Base-by-base conservation (phyloP, 2,888 invertebrate species). In the Scotopteryx bipunctaria region DNA sequence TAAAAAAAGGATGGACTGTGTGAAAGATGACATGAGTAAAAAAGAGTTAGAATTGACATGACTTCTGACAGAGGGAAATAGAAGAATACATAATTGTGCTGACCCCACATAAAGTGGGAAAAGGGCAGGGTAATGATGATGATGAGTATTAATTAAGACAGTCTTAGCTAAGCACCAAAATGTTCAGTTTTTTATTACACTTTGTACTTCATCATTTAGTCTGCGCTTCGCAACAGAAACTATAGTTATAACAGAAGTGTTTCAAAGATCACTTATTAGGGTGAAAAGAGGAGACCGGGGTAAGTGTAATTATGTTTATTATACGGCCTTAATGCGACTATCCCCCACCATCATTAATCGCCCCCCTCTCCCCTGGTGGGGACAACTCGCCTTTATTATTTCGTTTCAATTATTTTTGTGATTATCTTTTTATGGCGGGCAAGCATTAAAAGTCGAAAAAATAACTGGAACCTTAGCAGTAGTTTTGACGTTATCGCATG, bases 371-470 rank as follows among this genome's bases (percentile, higher is more conserved):
- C 59, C 61, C 71, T 73, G 69, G 65, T 76, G 45, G 52, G 46
- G 46, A 32, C 37, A 40, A 46, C 70, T 77, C 64, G 68, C 83
- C 82, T 87, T 86, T 86, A 89, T 88, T 88, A 89, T 90, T 90
- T 89, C 89, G 88, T 88, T 90, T 90, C 88, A 89, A 89, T 89
- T 90, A 90, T 90, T 88, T 90, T 89, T 81, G 86, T 89, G 88
- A 89, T 89, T 89, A 89, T 89, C 88, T 89, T 90, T 89, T 90
- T 90, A 90, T 86, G 85, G 87, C 85, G 75, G 76, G 78, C 73
- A 75, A 75, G 81, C 87, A 88, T 89, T 88, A 87, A 88, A 88
- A 86, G 83, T 86, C 83, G 81, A 83, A 88, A 89, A 88, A 89
- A 88, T 84, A 86, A 85, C 84, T 33, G 42, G 25, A 9, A 5